phyloP scores from a whole-genome alignment of 2,113 vertebrate species.

The Pitta sordida region DNA sequence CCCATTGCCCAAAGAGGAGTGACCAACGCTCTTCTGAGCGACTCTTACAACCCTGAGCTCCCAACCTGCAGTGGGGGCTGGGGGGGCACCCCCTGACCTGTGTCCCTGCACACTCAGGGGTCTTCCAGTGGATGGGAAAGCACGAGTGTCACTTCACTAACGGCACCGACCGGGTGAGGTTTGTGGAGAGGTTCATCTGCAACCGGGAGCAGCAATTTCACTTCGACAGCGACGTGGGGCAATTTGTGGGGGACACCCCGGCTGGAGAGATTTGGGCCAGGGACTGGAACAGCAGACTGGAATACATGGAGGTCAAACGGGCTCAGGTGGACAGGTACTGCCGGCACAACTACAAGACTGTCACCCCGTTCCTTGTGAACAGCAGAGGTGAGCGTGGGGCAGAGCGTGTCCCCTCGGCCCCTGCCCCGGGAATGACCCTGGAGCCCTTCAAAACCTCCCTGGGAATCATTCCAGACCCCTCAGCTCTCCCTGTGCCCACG shows the following conservation, averaged over 20 bases:
- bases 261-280: accelerated
- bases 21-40: too few relatives aligned
- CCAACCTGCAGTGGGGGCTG: too few relatives aligned
- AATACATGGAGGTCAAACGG: too few relatives aligned
- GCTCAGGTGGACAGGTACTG: accelerated
- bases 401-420: not conserved
- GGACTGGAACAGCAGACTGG: accelerated
- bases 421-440: not conserved
- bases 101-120: not conserved
- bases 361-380: not conserved
- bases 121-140: accelerated
- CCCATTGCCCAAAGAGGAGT: too few relatives aligned
- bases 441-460: not conserved
- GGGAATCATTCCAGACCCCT: not conserved
- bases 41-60: too few relatives aligned
- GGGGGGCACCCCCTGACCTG: not conserved
- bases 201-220: accelerated
- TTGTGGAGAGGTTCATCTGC: accelerated
- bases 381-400: not conserved
- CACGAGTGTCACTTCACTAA: accelerated
- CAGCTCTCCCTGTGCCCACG: not conserved
- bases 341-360: not conserved
- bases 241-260: not conserved
- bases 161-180: not conserved
- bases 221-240: not conserved